These are phyloP conservation scores for Odontamblyopus rebecca DNA, from an alignment of 2,797 vertebrate species.

Conservation along the genomic window DNA sequence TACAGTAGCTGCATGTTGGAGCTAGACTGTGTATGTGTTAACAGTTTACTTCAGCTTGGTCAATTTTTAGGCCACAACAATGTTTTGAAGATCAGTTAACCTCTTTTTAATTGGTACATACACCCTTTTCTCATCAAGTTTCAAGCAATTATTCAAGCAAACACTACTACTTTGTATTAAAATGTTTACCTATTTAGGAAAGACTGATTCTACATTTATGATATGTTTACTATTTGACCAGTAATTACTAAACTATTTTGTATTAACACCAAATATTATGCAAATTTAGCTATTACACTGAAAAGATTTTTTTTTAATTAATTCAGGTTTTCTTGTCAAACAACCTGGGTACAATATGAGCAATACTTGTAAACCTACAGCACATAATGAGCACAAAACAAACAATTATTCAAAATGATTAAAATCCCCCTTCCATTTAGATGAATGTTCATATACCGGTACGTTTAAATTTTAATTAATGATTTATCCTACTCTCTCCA, in stretches of 20 bases:
- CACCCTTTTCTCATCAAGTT: conserved; percentile 41
- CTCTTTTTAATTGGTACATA: conserved; percentile 26
- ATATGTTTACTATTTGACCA: conserved; percentile 61
- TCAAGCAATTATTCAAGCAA: conserved; percentile 51
- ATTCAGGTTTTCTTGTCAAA: conserved; percentile 56
- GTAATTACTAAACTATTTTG: conserved; percentile 53
- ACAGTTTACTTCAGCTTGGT: not conserved
- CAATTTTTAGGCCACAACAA: not conserved
- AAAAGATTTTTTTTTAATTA: conserved; percentile 36
- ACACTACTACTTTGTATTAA: conserved; percentile 57
- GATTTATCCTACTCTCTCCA: conserved; percentile 68
- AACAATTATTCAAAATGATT: conserved; percentile 37
- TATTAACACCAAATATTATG: conserved; percentile 63
- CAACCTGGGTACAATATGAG: conserved; percentile 60
- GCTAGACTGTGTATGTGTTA: conserved; percentile 36
- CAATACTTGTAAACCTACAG: conserved; percentile 63
- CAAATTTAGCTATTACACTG: conserved; percentile 58
- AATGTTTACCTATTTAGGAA: conserved; percentile 65
- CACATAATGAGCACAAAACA: conserved; percentile 71
- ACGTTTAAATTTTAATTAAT: conserved; percentile 39
- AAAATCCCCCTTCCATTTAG: conserved; percentile 44
- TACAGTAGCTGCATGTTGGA: conserved; percentile 59
- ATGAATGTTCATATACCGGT: conserved; percentile 50
- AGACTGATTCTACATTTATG: conserved; percentile 56
- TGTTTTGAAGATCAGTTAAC: not conserved